These are phyloP conservation scores for Patiria miniata DNA, from an alignment of 35 echinoderm and acorn worm species.

Conservation along the genomic window DNA sequence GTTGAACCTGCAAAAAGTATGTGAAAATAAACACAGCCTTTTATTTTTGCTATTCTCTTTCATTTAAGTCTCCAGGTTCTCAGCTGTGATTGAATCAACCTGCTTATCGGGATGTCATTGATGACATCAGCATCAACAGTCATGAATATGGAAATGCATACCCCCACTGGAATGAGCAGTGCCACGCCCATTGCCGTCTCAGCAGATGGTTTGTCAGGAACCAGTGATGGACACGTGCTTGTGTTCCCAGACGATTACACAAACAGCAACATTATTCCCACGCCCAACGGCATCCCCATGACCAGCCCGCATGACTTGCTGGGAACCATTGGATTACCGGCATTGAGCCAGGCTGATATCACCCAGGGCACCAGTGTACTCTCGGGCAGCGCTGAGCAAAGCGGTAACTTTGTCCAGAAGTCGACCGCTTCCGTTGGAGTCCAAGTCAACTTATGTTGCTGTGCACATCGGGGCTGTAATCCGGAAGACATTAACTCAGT, in stretches of 20 bases:
- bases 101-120: too few relatives aligned
- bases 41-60: too few relatives aligned
- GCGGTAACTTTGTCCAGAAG: neutral
- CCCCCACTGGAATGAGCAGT: neutral
- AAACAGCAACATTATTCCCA: neutral
- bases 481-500: neutral
- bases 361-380: neutral
- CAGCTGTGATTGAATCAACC: too few relatives aligned
- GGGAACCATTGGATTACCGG: neutral
- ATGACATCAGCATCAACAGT: neutral
- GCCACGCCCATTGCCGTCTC: neutral
- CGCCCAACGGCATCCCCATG: neutral
- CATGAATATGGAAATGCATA: neutral
- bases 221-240: neutral
- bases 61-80: too few relatives aligned
- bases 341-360: neutral
- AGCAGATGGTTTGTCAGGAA: neutral
- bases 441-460: constrained; percentile 2
- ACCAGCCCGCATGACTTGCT: neutral
- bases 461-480: neutral
- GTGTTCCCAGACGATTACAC: neutral
- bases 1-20: too few relatives aligned
- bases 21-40: too few relatives aligned
- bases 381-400: neutral
- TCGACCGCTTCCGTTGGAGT: neutral